Conservation (phyloP, 23 tunicate genomes). For the Corella eumyota region DNA sequence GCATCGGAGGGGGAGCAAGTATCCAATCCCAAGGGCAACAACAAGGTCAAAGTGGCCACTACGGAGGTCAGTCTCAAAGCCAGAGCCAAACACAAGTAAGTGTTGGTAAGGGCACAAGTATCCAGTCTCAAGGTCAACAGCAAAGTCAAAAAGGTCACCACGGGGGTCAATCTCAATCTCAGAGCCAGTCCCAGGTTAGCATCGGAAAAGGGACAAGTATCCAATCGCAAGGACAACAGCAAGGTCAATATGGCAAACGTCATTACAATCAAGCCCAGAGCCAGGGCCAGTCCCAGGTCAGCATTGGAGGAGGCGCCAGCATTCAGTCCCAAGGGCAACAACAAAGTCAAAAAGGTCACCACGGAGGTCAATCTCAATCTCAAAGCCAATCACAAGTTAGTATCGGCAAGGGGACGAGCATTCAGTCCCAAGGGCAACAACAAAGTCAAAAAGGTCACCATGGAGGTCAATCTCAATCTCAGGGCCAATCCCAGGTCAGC, state of each 20-base stretch:
- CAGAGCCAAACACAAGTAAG: constrained; percentile 15
- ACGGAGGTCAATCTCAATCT: constrained; percentile 17
- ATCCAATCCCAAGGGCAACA: constrained; percentile 6
- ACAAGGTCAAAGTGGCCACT: constrained; percentile 6
- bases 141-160: constrained; percentile 7
- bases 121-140: constrained; percentile 12
- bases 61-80: constrained; percentile 12
- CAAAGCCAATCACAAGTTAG: constrained; percentile 16
- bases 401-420: not conserved
- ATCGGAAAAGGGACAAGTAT: not conserved
- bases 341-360: constrained; percentile 3
- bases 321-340: constrained; percentile 18
- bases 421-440: constrained; percentile 23
- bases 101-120: not conserved
- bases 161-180: constrained; percentile 11
- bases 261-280: not conserved
- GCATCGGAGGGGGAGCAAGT: constrained; percentile 6
- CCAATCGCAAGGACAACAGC: constrained; percentile 14
- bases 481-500: constrained; percentile 4
- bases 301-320: not conserved
- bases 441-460: constrained; percentile 19
- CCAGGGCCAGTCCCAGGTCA: constrained; percentile 13
- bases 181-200: constrained; percentile 11
- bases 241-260: constrained; percentile 1
- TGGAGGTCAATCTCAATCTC: constrained; percentile 4